Conservation (phyloP, 1,140 invertebrate genomes). For the Globodera rostochiensis region DNA sequence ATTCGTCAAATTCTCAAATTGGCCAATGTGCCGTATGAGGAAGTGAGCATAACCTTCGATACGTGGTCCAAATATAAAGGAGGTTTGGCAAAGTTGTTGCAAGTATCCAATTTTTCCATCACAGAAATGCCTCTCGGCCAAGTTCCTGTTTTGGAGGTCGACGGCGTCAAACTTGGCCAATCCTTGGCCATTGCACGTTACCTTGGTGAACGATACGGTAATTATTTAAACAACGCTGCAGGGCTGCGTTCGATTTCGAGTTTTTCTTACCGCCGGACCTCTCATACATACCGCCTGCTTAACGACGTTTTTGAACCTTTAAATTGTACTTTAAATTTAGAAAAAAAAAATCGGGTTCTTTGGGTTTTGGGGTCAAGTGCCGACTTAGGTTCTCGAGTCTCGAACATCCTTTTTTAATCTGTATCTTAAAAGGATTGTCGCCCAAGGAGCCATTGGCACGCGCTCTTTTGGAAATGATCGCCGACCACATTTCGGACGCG, state of each 20-base stretch:
- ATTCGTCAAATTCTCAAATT: conserved; percentile 48
- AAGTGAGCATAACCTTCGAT: conserved; percentile 33
- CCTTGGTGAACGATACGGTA: conserved; percentile 51
- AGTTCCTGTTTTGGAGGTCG: conserved; percentile 56
- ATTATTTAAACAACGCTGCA: not conserved
- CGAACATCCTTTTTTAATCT: no score
- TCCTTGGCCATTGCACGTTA: conserved; percentile 50
- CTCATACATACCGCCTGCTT: no score
- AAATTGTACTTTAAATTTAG: no score
- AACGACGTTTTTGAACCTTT: no score
- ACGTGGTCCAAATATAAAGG: conserved; percentile 44
- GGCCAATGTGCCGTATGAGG: conserved; percentile 46
- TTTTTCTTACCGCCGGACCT: no score
- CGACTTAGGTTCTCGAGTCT: no score
- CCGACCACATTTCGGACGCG: conserved; percentile 40
- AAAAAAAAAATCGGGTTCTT: no score
- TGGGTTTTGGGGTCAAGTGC: no score
- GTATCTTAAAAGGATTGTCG: conserved; percentile 33
- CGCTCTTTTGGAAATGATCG: conserved; percentile 51
- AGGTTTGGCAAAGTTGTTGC: conserved; percentile 17
- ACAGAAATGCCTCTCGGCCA: conserved; percentile 59
- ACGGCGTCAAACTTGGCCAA: conserved; percentile 55
- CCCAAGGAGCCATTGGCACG: conserved; percentile 44
- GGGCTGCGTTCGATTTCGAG: no score
- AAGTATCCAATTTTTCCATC: not conserved